Evolutionary conservation across 2,888 invertebrate genomes (phyloP).

Genomic region (Holacanthella duospinosa): DNA sequence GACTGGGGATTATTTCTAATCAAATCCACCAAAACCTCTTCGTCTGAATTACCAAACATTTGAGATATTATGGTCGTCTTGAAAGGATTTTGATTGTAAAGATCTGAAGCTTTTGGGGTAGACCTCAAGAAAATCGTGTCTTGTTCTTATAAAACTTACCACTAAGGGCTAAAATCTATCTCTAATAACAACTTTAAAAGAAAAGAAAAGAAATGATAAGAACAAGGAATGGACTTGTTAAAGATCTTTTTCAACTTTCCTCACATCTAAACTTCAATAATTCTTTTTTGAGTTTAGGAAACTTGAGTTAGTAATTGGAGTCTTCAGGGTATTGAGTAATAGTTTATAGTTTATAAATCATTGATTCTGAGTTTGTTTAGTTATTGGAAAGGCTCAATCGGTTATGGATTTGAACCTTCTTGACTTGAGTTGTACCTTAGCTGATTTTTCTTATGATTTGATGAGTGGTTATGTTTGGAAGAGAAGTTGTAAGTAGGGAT

Average conservation of each 20-base stretch:
- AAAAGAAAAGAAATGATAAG: neutral
- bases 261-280: too few species aligned
- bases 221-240: neutral
- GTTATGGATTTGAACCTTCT: neutral
- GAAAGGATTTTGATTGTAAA: neutral
- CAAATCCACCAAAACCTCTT: too few species aligned
- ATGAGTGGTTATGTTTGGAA: too few species aligned
- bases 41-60: neutral
- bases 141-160: neutral
- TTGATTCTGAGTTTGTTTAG: too few species aligned
- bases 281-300: too few species aligned
- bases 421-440: neutral
- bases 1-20: too few species aligned
- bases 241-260: too few species aligned
- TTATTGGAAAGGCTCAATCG: neutral
- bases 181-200: neutral
- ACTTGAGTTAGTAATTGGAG: too few species aligned
- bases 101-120: neutral
- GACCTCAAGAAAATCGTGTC: neutral
- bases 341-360: too few species aligned
- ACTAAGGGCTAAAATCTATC: neutral
- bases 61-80: neutral
- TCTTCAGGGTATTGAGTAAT: too few species aligned
- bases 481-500: too few species aligned
- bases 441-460: too few species aligned